These are phyloP conservation scores for Acridotheres tristis DNA, from an alignment of 2,797 vertebrate genomes.

Conservation along the genomic window DNA sequence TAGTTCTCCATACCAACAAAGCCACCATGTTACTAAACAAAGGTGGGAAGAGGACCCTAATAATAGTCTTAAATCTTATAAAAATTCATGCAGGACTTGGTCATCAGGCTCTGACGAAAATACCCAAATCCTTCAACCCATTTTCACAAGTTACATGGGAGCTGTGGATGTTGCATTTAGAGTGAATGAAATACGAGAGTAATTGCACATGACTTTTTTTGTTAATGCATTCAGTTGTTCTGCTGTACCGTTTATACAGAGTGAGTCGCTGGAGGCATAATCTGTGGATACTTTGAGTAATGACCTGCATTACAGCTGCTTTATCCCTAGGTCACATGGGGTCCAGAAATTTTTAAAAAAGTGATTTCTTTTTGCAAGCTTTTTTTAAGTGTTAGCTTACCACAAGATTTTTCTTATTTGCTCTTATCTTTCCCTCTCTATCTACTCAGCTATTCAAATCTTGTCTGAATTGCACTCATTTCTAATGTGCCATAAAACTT, in stretches of 20 bases:
- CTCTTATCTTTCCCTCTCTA: neutral
- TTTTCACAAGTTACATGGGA: neutral
- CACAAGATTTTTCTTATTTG: neutral
- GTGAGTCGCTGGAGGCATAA: neutral
- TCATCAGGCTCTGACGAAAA: neutral
- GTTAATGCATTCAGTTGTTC: neutral
- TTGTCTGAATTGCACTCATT: slow-evolving; percentile 19
- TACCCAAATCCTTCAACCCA: neutral
- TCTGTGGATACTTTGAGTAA: neutral
- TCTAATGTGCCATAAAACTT: slow-evolving; percentile 30
- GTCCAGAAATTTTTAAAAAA: neutral
- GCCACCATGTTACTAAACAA: neutral
- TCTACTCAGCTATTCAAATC: slow-evolving; percentile 31
- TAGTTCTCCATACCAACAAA: neutral
- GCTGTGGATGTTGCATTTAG: neutral
- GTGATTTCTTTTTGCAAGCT: neutral
- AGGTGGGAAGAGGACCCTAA: neutral
- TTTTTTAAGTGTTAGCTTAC: neutral
- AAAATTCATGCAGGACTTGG: neutral
- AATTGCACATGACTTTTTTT: neutral
- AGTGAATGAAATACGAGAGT: neutral
- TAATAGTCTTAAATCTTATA: neutral
- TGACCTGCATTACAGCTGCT: neutral
- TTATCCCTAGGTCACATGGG: neutral
- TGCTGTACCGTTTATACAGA: rapidly evolving